Evolutionary conservation across 2,797 vertebrate species (phyloP).

Genomic region (Phrynocephalus forsythii): DNA sequence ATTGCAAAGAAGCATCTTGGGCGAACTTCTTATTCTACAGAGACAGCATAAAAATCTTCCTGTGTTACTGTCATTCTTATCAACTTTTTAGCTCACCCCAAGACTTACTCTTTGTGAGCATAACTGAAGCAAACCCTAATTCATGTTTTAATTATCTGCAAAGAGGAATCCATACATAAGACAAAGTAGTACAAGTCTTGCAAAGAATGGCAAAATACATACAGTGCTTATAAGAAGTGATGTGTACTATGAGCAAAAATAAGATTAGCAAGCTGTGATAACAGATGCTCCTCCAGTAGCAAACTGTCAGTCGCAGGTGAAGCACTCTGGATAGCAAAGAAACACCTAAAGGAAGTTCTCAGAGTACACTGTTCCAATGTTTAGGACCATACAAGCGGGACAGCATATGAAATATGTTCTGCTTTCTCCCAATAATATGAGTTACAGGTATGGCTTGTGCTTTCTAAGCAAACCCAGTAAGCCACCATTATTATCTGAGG

Average conservation of each 20-base stretch:
- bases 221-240: background rate
- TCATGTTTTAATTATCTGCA: background rate
- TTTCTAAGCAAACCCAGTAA: background rate
- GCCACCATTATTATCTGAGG: background rate
- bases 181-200: background rate
- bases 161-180: background rate
- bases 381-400: background rate
- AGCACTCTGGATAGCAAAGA: background rate
- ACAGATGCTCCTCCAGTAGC: no score
- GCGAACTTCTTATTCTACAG: background rate
- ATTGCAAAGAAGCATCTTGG: background rate
- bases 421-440: background rate
- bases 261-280: background rate
- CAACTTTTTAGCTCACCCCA: constrained; percentile 4
- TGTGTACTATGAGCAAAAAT: background rate
- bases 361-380: background rate
- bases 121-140: background rate
- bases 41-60: background rate
- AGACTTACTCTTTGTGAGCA: background rate
- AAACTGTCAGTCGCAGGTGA: background rate
- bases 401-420: background rate
- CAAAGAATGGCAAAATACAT: background rate
- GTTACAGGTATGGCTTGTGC: background rate
- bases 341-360: background rate
- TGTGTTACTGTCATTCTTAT: background rate